Base-by-base conservation (phyloP, 2,888 invertebrate genomes). In the Cataglyphis albicans region DNA sequence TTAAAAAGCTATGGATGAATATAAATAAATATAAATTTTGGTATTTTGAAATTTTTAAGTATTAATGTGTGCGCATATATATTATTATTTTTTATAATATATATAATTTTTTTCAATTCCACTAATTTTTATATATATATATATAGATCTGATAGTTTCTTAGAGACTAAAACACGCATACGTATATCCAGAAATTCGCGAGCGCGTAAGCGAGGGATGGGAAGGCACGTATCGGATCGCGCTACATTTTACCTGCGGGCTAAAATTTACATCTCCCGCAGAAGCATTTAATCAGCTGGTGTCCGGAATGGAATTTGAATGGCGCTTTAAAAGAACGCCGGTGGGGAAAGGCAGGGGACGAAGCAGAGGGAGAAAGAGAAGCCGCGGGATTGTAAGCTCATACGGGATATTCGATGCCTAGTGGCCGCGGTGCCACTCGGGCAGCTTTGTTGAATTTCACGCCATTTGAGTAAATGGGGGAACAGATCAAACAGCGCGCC, bases 361-460 rank as follows among this genome's bases (percentile, higher is more conserved):
- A 25, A n/a, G 3, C 55, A 73, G 76, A 73, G 76, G n/a, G 73
- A 64, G 81, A 64, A 35, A 59, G 70, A 65, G 68, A 74, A 52
- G n/a, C 68, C 10, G 48, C 41, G 41, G 65, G 67, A n/a, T 48
- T 48, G 48, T 38, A 80, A 61, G 82, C 78, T 78, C 72, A 73
- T 55, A 65, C 80, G 81, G 82, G 65, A 87, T 83, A 84, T 86
- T 88, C 84, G 68, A 82, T 61, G 84, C 70, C 80, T 82, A 70
- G 84, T 81, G 73, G 83, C 75, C 84, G 7, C 52, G 65, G 55
- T 83, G 86, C 87, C 90, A 91, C 90, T 92, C 91, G 86, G 67
- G 91, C 91, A 93, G 92, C 92, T 93, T 93, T 93, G 93, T 93
- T 91, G 92, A 93, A 93, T 93, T 93, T 93, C 93, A 92, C 92